Conservation (phyloP, 2,888 invertebrate species). For the Drosophila birchii region DNA sequence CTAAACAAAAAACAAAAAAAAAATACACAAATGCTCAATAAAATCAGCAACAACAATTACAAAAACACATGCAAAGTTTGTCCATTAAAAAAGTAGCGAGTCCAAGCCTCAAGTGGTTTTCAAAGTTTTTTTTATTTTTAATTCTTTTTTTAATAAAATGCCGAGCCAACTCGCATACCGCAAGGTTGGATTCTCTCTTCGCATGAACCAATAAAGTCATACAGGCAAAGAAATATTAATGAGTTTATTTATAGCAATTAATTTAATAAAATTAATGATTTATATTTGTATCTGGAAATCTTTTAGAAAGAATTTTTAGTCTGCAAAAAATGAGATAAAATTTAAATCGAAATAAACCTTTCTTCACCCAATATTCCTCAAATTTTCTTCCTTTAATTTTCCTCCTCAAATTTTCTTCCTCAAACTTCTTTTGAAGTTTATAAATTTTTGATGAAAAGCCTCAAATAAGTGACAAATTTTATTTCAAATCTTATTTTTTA, state of each 20-base stretch:
- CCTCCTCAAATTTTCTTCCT: background rate
- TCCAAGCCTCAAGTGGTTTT: conserved; percentile 39
- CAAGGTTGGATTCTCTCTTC: conserved; percentile 52
- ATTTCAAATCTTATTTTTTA: too few species aligned
- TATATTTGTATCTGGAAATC: background rate
- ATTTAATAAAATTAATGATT: background rate
- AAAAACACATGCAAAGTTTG: conserved; percentile 47
- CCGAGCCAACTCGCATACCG: conserved; percentile 45
- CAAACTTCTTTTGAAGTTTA: background rate
- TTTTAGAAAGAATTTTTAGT: background rate
- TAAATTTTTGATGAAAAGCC: background rate
- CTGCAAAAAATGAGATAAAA: background rate
- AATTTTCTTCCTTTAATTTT: too few species aligned
- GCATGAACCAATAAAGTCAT: conserved; percentile 38
- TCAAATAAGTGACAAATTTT: too few species aligned
- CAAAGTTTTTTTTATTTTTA: conserved; percentile 14
- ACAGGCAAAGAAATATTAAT: background rate
- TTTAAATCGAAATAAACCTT: background rate
- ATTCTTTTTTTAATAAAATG: conserved; percentile 22
- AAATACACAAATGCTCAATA: conserved; percentile 46
- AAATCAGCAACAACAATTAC: conserved; percentile 46
- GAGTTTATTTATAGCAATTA: too few species aligned
- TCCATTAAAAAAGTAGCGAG: conserved; percentile 50
- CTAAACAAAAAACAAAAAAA: conserved; percentile 31
- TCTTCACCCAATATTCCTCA: background rate